Evolutionary conservation across 2,797 vertebrate genomes (phyloP).

Genomic region (Schizothorax lantsangensis): DNA sequence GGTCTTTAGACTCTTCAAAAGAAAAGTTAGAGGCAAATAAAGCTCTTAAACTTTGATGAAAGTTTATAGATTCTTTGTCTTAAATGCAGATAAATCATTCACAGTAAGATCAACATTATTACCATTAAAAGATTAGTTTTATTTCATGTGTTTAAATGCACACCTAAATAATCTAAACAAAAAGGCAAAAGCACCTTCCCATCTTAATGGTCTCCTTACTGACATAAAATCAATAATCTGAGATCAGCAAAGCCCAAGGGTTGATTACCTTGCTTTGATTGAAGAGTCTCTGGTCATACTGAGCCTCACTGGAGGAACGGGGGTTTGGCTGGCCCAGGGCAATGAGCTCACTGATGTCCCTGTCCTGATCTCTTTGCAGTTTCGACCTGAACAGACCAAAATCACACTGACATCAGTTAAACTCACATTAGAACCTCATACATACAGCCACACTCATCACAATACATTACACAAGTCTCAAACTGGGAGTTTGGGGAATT

Average conservation of each 20-base stretch:
- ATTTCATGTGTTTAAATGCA: not conserved
- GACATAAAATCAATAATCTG: not conserved
- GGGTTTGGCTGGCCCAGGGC: conserved; percentile 93
- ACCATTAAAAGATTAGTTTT: not conserved
- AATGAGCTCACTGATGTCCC: conserved; percentile 97
- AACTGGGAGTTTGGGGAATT: not conserved
- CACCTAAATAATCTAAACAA: not conserved
- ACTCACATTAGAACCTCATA: not conserved
- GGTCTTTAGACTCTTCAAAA: not conserved
- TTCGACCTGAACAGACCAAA: conserved; percentile 83
- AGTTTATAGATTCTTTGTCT: not conserved
- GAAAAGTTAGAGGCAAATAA: not conserved
- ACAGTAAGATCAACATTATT: not conserved
- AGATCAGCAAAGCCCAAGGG: not conserved
- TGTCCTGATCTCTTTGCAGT: conserved; percentile 94
- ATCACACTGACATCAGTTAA: conserved; percentile 7
- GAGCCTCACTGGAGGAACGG: conserved; percentile 87
- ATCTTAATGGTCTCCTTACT: not conserved
- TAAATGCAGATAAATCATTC: not conserved
- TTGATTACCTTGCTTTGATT: conserved; percentile 90
- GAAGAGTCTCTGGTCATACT: conserved; percentile 96
- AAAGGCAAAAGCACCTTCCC: not conserved
- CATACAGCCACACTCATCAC: not conserved
- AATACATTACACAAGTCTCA: not conserved
- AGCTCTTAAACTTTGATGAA: not conserved